These are phyloP conservation scores for Beroe ovata DNA, from an alignment of 37 sponge, comb jelly and placozoan species.

Conservation along the genomic window DNA sequence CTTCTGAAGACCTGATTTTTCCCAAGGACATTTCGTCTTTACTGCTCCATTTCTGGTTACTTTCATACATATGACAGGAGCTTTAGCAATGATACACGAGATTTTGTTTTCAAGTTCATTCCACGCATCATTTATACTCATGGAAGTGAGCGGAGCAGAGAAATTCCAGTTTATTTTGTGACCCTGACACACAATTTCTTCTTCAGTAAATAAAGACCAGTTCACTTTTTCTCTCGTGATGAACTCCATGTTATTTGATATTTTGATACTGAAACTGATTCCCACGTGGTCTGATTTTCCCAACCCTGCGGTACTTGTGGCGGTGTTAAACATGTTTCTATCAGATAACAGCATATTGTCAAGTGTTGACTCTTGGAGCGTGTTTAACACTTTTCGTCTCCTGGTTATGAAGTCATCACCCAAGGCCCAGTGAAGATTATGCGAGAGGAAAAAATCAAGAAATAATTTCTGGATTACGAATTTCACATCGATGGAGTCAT, in stretches of 20 bases:
- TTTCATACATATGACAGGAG: background rate
- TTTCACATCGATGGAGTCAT: background rate
- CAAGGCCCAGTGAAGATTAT: background rate
- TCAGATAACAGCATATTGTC: slow-evolving; percentile 21
- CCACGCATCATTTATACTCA: background rate
- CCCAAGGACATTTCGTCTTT: slow-evolving; percentile 45
- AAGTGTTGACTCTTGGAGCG: background rate
- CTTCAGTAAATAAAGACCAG: background rate
- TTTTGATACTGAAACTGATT: background rate
- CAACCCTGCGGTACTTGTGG: background rate
- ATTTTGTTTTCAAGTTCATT: background rate
- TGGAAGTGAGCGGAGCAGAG: background rate
- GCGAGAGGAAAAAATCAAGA: slow-evolving; percentile 30
- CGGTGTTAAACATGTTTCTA: background rate
- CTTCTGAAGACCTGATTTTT: background rate
- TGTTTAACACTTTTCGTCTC: background rate
- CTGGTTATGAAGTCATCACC: slow-evolving; percentile 28
- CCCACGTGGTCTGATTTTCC: slow-evolving; percentile 58
- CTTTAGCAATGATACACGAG: background rate
- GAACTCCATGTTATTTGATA: slow-evolving; percentile 16
- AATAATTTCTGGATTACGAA: slow-evolving; percentile 24
- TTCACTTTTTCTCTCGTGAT: background rate
- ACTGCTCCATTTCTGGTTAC: slow-evolving; percentile 1
- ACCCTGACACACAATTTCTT: background rate
- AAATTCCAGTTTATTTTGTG: background rate